Evolutionary conservation across 2,113 vertebrate species (phyloP).

Genomic region (Scatophagus argus): DNA sequence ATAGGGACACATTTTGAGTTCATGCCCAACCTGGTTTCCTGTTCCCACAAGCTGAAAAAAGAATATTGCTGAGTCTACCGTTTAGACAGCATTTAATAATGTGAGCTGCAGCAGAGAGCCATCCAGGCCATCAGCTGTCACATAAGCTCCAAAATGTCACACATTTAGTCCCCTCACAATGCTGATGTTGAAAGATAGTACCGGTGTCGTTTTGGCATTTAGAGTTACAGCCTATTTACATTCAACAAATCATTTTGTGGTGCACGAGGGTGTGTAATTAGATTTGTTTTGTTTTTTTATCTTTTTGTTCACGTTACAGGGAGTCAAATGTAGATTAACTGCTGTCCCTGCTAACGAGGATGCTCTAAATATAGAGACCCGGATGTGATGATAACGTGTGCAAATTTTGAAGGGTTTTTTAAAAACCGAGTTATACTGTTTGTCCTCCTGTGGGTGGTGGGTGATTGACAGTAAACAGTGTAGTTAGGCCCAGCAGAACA

Average conservation of each 20-base stretch:
- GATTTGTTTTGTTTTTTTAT: conserved; percentile 53
- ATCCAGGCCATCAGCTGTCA: conserved; percentile 18
- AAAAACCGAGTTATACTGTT: too few relatives aligned
- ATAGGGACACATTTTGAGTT: conserved; percentile 30
- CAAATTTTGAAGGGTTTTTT: conserved; percentile 28
- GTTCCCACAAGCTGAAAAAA: neutral
- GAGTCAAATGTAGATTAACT: conserved; percentile 50
- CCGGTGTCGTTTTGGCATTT: conserved; percentile 23
- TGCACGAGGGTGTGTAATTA: conserved; percentile 61
- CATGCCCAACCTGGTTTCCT: conserved; percentile 16
- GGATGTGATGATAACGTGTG: conserved; percentile 30
- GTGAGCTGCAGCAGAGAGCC: conserved; percentile 26
- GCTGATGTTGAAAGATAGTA: conserved; percentile 18
- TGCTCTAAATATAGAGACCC: conserved; percentile 32
- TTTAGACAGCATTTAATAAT: conserved; percentile 43
- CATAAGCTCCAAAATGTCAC: neutral
- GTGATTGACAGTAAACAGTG: conserved; percentile 41
- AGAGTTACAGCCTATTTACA: conserved; percentile 35
- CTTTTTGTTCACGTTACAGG: conserved; percentile 29
- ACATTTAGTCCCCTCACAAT: conserved; percentile 19
- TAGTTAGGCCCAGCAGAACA: neutral
- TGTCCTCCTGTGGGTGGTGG: neutral
- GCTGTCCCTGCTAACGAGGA: conserved; percentile 34
- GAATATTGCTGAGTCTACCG: conserved; percentile 25
- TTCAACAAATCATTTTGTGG: conserved; percentile 39